Conservation (phyloP, 2,113 vertebrate species). For the Oophaga pumilio region DNA sequence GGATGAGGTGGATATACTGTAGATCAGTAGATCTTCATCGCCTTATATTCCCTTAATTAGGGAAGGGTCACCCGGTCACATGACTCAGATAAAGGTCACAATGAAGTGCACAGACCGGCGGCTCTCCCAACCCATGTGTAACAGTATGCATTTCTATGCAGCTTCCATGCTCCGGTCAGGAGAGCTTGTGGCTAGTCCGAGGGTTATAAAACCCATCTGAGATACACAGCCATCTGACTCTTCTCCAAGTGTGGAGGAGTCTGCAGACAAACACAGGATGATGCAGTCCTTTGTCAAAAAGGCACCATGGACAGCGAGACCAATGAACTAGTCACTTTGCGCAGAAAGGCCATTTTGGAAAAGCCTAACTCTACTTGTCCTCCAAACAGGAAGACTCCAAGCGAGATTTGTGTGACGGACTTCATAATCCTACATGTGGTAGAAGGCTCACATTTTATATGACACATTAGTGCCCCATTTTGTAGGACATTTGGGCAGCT, state of each 20-base stretch:
- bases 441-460: neutral
- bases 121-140: too few relatives aligned
- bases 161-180: too few relatives aligned
- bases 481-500: neutral
- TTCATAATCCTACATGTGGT: neutral
- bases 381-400: neutral
- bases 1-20: constrained; percentile 52
- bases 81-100: too few relatives aligned
- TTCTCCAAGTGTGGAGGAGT: neutral
- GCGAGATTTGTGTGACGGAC: neutral
- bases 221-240: too few relatives aligned
- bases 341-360: neutral
- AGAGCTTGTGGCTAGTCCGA: too few relatives aligned
- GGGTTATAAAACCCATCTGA: too few relatives aligned
- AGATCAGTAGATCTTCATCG: rapidly evolving
- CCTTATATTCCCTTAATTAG: neutral
- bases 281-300: neutral
- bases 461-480: too few relatives aligned
- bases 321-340: neutral
- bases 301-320: neutral
- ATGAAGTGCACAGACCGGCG: too few relatives aligned
- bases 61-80: neutral
- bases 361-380: neutral
- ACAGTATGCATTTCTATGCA: too few relatives aligned
- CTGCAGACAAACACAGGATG: neutral